Conservation (phyloP, 2,797 vertebrate genomes). For the Linurgus olivaceus region DNA sequence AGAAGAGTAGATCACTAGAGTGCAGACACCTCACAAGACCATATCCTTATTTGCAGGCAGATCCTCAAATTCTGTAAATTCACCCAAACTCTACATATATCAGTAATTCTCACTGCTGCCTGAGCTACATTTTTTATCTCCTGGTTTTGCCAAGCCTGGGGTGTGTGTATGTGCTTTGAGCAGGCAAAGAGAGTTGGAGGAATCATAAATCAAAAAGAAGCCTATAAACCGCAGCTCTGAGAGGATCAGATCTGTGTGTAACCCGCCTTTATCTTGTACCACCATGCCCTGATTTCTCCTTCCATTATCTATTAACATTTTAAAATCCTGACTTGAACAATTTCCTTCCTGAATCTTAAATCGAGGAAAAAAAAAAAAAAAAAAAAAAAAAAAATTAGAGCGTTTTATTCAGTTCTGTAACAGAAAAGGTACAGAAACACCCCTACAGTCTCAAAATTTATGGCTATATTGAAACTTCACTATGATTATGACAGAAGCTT, state of each 20-base stretch:
- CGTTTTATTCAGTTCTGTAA: neutral
- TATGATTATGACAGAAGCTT: neutral
- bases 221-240: neutral
- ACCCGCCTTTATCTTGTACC: neutral
- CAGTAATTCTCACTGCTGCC: neutral
- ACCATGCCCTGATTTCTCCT: neutral
- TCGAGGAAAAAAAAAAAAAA: neutral
- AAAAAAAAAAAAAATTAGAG: neutral
- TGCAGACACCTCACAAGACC: neutral
- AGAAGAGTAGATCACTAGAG: neutral
- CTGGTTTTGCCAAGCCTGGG: neutral
- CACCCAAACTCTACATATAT: neutral
- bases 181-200: neutral
- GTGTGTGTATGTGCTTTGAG: neutral
- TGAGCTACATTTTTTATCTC: neutral
- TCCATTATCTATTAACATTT: neutral
- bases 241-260: neutral
- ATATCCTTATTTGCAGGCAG: neutral
- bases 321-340: neutral
- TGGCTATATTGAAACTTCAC: neutral
- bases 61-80: neutral
- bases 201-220: neutral
- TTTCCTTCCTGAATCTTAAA: neutral
- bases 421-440: neutral
- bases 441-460: neutral